Evolutionary conservation across 1,140 invertebrate genomes (phyloP), one percentile per base, ranked within the genome.

Genomic region (Dufourea novaeangliae): DNA sequence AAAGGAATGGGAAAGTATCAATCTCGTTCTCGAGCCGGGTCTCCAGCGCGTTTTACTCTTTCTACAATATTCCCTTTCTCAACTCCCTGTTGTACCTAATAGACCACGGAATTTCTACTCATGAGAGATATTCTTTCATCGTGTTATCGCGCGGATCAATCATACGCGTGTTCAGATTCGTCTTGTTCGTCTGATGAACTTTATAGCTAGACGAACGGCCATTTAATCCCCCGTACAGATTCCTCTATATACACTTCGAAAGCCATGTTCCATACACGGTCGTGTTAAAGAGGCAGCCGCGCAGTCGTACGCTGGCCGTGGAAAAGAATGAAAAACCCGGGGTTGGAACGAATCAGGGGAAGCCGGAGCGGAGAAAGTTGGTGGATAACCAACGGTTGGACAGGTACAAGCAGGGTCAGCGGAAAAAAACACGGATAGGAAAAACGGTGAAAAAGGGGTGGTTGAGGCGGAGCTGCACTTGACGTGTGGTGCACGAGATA

Each of bases 401-500:
- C 61, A 64, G 71, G 62, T 67, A 34, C 63, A 17, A 7, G 44
- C 61, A 17, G 44, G 77, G 54, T 79, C 69, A 63, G 34, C 71
- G 72, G 52, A 44, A 67, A 76, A 76, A 69, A 69, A 7, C 25
- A 46, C 29, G 62, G 57, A 75, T 56, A 69, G 62, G 73, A 70
- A 77, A 77, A 80, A 71, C 52, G 79, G 44, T 52, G 56, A 29
- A 32, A 52, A 64, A 82, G 79, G 56, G 20, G 17, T 22, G 52
- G 75, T 37, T 61, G 63, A 46, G 70, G 57, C 62, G 37, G 50
- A 17, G 59, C 52, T 71, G 71, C 46, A 46, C 72, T 80, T 83
- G 80, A 83, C 67, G 80, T 80, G 80, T 72, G 72, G 67, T 32
- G 64, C 54, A 57, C 80, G 80, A 80, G 72, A 83, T 83, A 83